Percentiles rank a stretch among this genome's conserved stretches.
Evolutionary conservation across 2,888 invertebrate species (phyloP).

Genomic region (Ptychoptera contaminata): DNA sequence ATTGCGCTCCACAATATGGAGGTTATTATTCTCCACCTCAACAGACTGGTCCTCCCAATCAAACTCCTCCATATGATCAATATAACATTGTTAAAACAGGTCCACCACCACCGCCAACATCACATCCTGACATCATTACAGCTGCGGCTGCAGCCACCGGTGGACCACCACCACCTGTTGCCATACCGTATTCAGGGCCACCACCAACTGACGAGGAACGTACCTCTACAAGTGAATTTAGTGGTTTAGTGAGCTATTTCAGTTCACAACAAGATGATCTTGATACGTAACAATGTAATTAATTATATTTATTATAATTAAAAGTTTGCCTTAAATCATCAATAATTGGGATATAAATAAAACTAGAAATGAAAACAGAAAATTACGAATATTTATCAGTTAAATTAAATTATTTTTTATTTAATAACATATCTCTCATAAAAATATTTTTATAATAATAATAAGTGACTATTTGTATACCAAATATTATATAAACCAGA

Average conservation of each 20-base stretch:
- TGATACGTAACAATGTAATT: constrained; percentile 45
- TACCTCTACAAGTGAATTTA: constrained; percentile 54
- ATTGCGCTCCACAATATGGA: too few species aligned
- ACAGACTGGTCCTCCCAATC: constrained; percentile 14
- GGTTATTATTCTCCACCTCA: constrained; percentile 4
- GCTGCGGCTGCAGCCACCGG: background rate
- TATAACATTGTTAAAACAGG: constrained; percentile 18
- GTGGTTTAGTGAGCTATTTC: constrained; percentile 82
- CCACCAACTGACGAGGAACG: constrained; percentile 15
- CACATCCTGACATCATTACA: background rate
- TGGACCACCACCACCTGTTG: background rate
- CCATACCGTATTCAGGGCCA: constrained; percentile 9
- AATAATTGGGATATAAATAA: too few species aligned
- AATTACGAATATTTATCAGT: too few species aligned
- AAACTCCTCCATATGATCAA: constrained; percentile 14
- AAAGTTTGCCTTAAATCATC: too few species aligned
- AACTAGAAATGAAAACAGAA: too few species aligned
- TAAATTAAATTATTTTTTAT: too few species aligned
- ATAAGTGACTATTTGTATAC: too few species aligned
- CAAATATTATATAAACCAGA: too few species aligned
- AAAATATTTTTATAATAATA: too few species aligned
- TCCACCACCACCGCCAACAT: constrained; percentile 16
- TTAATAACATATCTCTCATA: too few species aligned
- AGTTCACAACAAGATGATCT: constrained; percentile 82
- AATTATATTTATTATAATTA: background rate